A percentile compares a stretch with the other conserved stretches of the same genome.
Evolutionary conservation across 2,113 vertebrate species (phyloP).

Genomic region (Baryphthengus martii): DNA sequence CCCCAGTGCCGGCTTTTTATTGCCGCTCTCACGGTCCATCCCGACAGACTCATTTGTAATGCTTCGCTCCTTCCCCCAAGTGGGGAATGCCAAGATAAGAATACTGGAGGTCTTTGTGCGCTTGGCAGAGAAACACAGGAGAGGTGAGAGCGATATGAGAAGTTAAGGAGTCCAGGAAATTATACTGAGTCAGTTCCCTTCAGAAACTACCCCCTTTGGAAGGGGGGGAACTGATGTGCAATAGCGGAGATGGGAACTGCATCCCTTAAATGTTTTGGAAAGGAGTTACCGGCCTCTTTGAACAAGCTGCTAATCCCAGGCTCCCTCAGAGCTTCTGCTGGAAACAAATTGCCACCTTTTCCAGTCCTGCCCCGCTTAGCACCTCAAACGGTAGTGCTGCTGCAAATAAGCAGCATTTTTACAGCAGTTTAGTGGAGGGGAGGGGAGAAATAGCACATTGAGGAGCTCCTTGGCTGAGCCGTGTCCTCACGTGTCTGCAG

Average conservation of each 20-base stretch:
- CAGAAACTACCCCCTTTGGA: background rate
- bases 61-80: background rate
- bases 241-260: background rate
- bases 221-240: background rate
- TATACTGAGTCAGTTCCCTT: background rate
- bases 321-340: background rate
- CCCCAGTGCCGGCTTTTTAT: background rate
- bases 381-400: background rate
- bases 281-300: background rate
- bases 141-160: background rate
- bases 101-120: constrained; percentile 5
- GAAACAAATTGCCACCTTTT: background rate
- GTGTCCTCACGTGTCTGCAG: background rate
- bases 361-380: background rate
- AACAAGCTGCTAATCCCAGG: background rate
- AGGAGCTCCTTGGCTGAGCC: background rate
- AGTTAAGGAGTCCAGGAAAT: background rate
- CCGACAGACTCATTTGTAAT: background rate
- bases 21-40: background rate
- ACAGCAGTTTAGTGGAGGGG: background rate
- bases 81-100: background rate
- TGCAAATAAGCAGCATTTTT: background rate
- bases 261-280: background rate
- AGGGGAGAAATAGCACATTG: background rate
- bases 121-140: background rate